These are phyloP conservation scores for Gallinago stenura DNA, from an alignment of 2,797 vertebrate genomes.

Conservation along the genomic window DNA sequence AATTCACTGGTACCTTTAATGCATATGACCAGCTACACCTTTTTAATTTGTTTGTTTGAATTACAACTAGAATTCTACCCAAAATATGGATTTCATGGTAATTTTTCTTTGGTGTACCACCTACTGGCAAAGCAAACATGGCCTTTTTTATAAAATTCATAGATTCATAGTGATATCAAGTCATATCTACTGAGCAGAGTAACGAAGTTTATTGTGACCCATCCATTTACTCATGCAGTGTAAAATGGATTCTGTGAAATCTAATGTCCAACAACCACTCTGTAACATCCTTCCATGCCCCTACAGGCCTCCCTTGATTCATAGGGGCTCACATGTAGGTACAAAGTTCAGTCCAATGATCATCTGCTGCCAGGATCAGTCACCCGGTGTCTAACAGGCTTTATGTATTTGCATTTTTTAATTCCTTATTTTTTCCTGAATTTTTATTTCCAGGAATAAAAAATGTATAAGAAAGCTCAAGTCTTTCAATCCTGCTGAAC, in stretches of 20 bases:
- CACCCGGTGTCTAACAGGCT: neutral
- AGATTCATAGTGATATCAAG: neutral
- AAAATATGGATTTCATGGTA: neutral
- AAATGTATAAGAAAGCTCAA: neutral
- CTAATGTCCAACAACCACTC: neutral
- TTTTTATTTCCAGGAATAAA: constrained; percentile 7
- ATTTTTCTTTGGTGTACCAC: neutral
- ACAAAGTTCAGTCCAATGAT: neutral
- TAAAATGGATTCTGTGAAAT: neutral
- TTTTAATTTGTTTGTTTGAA: neutral
- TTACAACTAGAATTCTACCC: neutral
- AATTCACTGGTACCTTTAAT: neutral
- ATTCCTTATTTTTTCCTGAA: neutral
- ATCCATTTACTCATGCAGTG: neutral
- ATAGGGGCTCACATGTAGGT: neutral
- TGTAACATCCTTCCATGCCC: neutral
- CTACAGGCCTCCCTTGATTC: neutral
- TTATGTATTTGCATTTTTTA: neutral
- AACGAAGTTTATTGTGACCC: neutral
- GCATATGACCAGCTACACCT: neutral
- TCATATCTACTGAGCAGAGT: neutral
- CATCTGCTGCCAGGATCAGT: neutral
- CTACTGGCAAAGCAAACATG: neutral
- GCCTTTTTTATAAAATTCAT: neutral
- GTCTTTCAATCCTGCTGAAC: neutral